These are phyloP conservation scores for Poecile atricapillus DNA, from an alignment of 2,113 vertebrate species.

Conservation along the genomic window DNA sequence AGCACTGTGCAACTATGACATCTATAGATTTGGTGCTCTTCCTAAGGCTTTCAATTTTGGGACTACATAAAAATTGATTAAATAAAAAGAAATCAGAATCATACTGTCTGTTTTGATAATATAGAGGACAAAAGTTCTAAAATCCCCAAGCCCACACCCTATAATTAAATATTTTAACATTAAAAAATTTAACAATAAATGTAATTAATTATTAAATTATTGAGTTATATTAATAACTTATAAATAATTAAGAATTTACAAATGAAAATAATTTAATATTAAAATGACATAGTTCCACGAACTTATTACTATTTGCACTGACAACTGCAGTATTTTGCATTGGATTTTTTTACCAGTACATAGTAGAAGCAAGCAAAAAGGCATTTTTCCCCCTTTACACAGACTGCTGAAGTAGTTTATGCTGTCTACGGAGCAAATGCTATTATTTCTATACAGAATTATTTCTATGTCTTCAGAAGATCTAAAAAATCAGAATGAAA, in stretches of 20 bases:
- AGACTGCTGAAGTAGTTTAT: neutral
- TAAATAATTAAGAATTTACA: too few species aligned
- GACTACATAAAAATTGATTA: neutral
- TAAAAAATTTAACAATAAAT: too few species aligned
- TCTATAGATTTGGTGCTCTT: neutral
- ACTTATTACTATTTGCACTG: neutral
- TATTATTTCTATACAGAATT: neutral
- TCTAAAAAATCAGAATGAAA: neutral
- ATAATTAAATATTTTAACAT: too few species aligned
- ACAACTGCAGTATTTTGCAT: neutral
- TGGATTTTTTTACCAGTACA: neutral
- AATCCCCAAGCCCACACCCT: neutral
- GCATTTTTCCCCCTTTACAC: neutral
- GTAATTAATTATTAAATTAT: too few species aligned
- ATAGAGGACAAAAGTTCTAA: neutral
- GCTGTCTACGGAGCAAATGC: accelerated
- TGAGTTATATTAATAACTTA: too few species aligned
- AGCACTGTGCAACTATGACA: neutral
- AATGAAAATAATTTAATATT: neutral
- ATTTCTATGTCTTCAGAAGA: neutral
- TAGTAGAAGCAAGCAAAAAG: neutral
- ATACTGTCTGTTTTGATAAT: neutral
- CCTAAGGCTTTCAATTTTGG: neutral
- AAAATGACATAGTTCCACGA: neutral
- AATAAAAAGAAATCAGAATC: neutral